Base-by-base conservation (phyloP, 2,888 invertebrate genomes). In the Drosophila parthenogenetica region DNA sequence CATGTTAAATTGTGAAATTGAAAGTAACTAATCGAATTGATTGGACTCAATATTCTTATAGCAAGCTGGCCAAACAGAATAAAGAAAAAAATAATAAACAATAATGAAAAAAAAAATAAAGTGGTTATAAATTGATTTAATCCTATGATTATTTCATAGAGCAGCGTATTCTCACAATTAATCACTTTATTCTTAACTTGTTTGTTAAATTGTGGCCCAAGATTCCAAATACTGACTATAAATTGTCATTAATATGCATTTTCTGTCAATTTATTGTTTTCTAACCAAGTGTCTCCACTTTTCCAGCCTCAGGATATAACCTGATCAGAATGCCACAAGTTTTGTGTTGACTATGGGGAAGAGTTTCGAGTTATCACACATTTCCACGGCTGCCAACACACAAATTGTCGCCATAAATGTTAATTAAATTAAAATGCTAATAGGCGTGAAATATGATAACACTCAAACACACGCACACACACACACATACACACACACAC, bases 371-470 rank as follows among this genome's bases (percentile, higher is more conserved):
- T 65, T 79, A 67, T 76, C 63, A 62, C 57, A 50, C 32, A 60
- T 66, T 77, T 69, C 51, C 61, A 71, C 49, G 65, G 67, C 57
- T 81, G 74, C 72, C 66, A 65, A 69, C 65, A 73, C 77, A 65
- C 76, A 83, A 83, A 83, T 74, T 83, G 83, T 79, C 83, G 73
- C 70, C 83, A 83, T 87, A 89, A 89, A 87, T 87, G 87, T 81
- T 85, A 85, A 85, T 85, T 85, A 84, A 89, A 85, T 85, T 84
- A 87, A 79, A 83, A 77, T 72, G 87, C 85, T 84, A 85, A 85
- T 87, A 85, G 87, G 87, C 85, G 89, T 85, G 78, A 85, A 85
- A 87, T 85, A 81, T 81, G 87, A 85, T 85, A 89, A 81, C 87
- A 67, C 69, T 53, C 63, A 69, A 69, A 79, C 65, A 65, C 51